phyloP scores from a whole-genome alignment of 2,797 vertebrate genomes.

The Pogoniulus pusillus region DNA sequence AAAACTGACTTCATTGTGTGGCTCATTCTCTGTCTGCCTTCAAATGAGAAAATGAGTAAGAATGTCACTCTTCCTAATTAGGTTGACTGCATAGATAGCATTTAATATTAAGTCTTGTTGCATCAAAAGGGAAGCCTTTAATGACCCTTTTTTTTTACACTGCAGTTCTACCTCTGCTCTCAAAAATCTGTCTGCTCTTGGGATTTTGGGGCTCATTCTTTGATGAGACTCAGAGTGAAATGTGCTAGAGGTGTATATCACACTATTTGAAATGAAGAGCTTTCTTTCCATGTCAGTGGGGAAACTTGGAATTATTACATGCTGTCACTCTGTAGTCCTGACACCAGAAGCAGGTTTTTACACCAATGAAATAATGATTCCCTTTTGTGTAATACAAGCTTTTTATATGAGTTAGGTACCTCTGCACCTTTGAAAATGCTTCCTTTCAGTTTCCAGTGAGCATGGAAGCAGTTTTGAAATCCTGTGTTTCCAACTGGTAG shows the following conservation, averaged over 20 bases:
- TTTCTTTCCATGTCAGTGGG: conserved; percentile 31
- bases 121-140: not conserved
- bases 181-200: not conserved
- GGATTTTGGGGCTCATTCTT: conserved; percentile 26
- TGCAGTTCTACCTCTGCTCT: not conserved
- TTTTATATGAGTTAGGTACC: not conserved
- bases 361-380: not conserved
- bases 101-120: conserved; percentile 12
- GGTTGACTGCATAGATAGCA: not conserved
- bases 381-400: not conserved
- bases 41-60: not conserved
- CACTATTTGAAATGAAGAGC: conserved; percentile 22
- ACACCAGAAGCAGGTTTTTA: not conserved
- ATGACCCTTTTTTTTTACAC: not conserved
- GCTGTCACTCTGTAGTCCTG: not conserved
- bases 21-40: not conserved
- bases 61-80: not conserved
- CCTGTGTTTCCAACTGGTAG: not conserved
- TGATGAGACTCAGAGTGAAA: conserved; percentile 11
- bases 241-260: conserved; percentile 2
- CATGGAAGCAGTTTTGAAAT: not conserved
- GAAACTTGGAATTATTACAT: conserved; percentile 28
- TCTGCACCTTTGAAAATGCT: not conserved
- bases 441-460: not conserved
- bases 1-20: not conserved